Percentiles rank a stretch among this genome's conserved stretches.
Evolutionary conservation across 2,888 invertebrate genomes (phyloP).

Genomic region (Polydesmus complanatus): DNA sequence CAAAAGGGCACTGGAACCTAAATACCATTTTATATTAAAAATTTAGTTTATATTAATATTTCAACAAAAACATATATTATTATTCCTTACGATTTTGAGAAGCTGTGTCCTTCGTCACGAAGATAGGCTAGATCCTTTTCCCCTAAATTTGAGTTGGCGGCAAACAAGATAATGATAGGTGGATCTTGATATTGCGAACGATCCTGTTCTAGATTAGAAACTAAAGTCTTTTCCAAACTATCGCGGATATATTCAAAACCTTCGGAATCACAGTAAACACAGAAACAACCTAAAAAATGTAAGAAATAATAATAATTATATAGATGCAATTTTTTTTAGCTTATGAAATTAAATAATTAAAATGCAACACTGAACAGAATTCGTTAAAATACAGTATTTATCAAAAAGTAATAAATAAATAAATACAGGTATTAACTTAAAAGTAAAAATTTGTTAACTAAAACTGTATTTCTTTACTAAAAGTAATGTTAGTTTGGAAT

Average conservation of each 20-base stretch:
- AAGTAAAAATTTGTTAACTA: no score
- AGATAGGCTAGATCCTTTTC: constrained; percentile 73
- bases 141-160: constrained; percentile 65
- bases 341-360: background rate
- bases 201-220: constrained; percentile 78
- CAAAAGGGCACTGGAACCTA: constrained; percentile 71
- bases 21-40: constrained; percentile 12
- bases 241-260: constrained; percentile 83
- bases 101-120: constrained; percentile 74
- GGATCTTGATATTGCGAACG: constrained; percentile 68
- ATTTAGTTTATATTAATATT: background rate
- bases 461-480: no score
- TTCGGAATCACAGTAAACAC: constrained; percentile 68
- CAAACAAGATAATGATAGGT: constrained; percentile 80
- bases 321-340: background rate
- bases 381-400: no score
- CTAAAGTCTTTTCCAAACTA: constrained; percentile 76
- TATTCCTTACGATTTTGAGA: constrained; percentile 60
- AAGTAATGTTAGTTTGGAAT: no score
- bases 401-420: no score
- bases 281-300: constrained; percentile 34
- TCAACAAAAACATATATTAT: constrained; percentile 1
- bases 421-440: no score
- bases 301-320: background rate
- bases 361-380: no score